A percentile compares a stretch with the other conserved stretches of the same genome.
Conservation (phyloP, 2,888 invertebrate species). For the Pogonocherus hispidulus region DNA sequence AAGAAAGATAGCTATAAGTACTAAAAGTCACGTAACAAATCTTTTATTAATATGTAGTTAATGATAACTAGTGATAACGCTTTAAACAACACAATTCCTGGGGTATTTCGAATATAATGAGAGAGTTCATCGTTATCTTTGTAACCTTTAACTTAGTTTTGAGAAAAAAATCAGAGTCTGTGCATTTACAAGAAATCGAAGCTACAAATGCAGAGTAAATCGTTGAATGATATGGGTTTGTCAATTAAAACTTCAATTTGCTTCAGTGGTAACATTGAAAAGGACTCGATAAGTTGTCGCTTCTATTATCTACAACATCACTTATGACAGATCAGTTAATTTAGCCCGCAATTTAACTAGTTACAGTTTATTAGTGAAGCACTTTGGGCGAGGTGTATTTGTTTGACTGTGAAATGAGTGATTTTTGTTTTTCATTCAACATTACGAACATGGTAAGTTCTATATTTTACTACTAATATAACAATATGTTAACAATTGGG, state of each 20-base stretch:
- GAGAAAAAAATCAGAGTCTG: background rate
- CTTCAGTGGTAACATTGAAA: constrained; percentile 10
- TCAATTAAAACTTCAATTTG: constrained; percentile 13
- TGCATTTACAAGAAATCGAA: background rate
- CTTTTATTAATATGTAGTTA: constrained; percentile 47
- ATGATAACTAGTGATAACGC: constrained; percentile 51
- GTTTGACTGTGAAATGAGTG: constrained; percentile 26
- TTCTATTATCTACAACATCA: constrained; percentile 36
- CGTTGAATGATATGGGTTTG: constrained; percentile 13
- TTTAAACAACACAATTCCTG: constrained; percentile 41
- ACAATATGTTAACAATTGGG: no score
- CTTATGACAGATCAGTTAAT: constrained; percentile 49
- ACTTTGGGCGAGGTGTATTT: constrained; percentile 37
- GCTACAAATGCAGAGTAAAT: constrained; percentile 1
- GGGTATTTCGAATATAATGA: constrained; percentile 14
- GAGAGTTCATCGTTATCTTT: constrained; percentile 20
- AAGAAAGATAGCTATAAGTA: constrained; percentile 9
- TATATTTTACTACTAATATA: background rate
- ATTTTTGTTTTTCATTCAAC: constrained; percentile 26
- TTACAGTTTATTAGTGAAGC: constrained; percentile 56
- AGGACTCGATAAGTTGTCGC: constrained; percentile 18
- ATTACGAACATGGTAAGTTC: constrained; percentile 36
- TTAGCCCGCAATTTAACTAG: constrained; percentile 59
- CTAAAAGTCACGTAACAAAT: constrained; percentile 30
- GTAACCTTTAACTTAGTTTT: constrained; percentile 38